Evolutionary conservation across 1,140 invertebrate species (phyloP).

Genomic region (Brachionus sp.): DNA sequence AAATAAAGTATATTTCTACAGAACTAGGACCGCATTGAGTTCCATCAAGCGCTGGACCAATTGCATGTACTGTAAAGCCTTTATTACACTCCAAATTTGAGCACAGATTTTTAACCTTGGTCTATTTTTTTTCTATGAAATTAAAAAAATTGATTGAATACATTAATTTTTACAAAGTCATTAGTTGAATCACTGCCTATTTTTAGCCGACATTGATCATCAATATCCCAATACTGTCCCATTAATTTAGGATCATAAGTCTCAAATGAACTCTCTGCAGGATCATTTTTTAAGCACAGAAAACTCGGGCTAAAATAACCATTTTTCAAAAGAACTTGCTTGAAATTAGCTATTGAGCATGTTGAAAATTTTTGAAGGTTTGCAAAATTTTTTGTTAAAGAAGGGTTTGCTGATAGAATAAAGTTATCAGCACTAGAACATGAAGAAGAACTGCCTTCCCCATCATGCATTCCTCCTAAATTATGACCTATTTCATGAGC

Average conservation of each 20-base stretch:
- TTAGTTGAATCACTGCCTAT: not conserved
- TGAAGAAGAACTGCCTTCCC: not conserved
- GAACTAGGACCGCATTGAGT: constrained; percentile 7
- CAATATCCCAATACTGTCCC: not conserved
- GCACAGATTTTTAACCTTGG: not conserved
- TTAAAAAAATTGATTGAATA: not conserved
- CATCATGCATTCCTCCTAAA: not conserved
- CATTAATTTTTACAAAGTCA: not conserved
- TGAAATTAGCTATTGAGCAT: not conserved
- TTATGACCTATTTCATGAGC: constrained; percentile 25
- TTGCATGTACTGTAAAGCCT: not conserved
- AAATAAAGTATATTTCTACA: not conserved
- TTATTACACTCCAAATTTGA: not conserved
- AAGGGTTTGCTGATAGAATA: not conserved
- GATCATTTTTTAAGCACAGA: not conserved
- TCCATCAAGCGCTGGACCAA: not conserved
- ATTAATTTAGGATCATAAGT: not conserved
- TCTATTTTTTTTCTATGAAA: not conserved
- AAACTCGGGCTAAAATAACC: not conserved
- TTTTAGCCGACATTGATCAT: not conserved
- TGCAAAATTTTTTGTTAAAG: not conserved
- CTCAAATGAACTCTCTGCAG: not conserved
- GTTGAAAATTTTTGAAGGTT: constrained; percentile 7
- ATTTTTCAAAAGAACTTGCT: not conserved
- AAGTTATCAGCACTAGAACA: not conserved